These are phyloP conservation scores for Palloptera scutellata DNA, from an alignment of 2,888 invertebrate genomes.

Conservation along the genomic window DNA sequence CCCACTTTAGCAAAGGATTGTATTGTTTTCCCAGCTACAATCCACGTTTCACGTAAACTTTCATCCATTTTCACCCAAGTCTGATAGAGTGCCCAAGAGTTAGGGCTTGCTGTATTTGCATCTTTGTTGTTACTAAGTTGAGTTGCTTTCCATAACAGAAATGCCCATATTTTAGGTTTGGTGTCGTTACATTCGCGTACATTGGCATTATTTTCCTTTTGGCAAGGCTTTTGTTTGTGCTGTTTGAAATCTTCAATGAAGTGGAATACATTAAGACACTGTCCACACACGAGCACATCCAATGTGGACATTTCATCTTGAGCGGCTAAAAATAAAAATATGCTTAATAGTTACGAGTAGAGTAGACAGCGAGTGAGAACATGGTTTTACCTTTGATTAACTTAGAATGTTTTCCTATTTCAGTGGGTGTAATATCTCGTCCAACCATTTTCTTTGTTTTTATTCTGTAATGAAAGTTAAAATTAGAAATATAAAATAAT, in stretches of 20 bases:
- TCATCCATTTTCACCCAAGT: constrained; percentile 84
- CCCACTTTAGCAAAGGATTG: constrained; percentile 74
- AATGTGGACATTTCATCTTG: constrained; percentile 78
- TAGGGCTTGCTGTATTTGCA: constrained; percentile 66
- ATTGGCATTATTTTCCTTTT: constrained; percentile 64
- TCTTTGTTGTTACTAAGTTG: constrained; percentile 63
- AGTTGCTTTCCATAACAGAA: constrained; percentile 79
- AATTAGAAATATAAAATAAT: background rate
- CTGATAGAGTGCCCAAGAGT: constrained; percentile 83
- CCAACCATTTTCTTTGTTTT: constrained; percentile 54
- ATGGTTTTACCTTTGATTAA: constrained; percentile 68
- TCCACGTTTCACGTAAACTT: constrained; percentile 78
- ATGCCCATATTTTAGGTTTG: constrained; percentile 87
- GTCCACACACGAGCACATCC: constrained; percentile 85
- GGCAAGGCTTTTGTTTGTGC: constrained; percentile 68
- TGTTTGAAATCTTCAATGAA: constrained; percentile 81
- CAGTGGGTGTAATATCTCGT: constrained; percentile 68
- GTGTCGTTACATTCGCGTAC: constrained; percentile 72
- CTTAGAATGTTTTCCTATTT: constrained; percentile 71
- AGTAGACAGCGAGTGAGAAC: background rate
- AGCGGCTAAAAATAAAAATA: constrained; percentile 67
- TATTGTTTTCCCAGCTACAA: constrained; percentile 79
- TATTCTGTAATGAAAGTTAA: constrained; percentile 7
- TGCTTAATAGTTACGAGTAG: constrained; percentile 10
- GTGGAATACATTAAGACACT: constrained; percentile 81